These are phyloP conservation scores for Drosophila fulvimacula DNA, from an alignment of 2,888 invertebrate species.

Conservation along the genomic window DNA sequence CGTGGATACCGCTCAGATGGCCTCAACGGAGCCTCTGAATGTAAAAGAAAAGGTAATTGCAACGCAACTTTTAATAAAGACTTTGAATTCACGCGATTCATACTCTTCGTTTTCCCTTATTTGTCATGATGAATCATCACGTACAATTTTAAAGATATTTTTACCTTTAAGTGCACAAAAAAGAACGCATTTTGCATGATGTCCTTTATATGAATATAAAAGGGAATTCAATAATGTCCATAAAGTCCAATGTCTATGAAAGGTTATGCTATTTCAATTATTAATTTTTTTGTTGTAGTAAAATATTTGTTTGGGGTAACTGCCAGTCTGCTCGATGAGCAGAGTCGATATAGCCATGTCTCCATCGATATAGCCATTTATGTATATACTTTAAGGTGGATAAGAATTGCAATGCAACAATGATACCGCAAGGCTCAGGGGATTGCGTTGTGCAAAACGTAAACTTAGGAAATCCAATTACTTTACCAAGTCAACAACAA, in stretches of 20 bases:
- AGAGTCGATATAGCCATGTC: too few relatives aligned
- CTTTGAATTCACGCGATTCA: too few relatives aligned
- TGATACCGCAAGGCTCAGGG: slow-evolving; percentile 48
- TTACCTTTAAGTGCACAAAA: too few relatives aligned
- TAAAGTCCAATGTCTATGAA: too few relatives aligned
- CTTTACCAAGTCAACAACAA: slow-evolving; percentile 51
- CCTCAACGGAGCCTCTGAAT: slow-evolving; percentile 87
- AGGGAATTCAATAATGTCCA: too few relatives aligned
- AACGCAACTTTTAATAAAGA: not conserved
- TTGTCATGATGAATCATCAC: not conserved
- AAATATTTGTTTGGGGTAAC: too few relatives aligned
- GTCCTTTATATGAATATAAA: too few relatives aligned
- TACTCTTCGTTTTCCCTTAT: not conserved
- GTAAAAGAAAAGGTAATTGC: slow-evolving; percentile 84
- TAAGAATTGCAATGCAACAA: slow-evolving; percentile 90
- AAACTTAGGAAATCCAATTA: slow-evolving; percentile 78
- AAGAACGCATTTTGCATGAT: too few relatives aligned
- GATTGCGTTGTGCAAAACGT: slow-evolving; percentile 72
- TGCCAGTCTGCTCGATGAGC: too few relatives aligned
- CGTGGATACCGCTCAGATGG: slow-evolving; percentile 87
- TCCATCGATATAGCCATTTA: not conserved
- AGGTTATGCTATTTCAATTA: too few relatives aligned
- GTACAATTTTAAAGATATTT: too few relatives aligned
- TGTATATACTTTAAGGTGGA: slow-evolving; percentile 84
- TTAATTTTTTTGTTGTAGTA: too few relatives aligned